Base-by-base conservation (phyloP, 2,888 invertebrate genomes). In the Lycophotia porphyrea region DNA sequence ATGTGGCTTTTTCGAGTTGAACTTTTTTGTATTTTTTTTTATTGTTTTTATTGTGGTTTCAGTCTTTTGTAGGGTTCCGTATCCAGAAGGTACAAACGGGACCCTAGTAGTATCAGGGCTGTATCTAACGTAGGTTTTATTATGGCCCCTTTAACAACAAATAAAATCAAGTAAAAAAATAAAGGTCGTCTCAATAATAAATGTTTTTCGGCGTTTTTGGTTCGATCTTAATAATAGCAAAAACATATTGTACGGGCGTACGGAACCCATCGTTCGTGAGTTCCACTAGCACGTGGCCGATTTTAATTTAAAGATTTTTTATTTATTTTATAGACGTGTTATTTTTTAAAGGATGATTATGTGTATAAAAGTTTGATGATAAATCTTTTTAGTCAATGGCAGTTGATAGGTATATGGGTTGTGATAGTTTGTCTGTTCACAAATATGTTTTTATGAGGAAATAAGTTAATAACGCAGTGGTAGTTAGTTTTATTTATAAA, bases 341-440 rank as follows among this genome's bases (percentile, higher is more conserved):
- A 83, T 83, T 78, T 85, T 83, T 82, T 84, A 70, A 39, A 80
- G 65, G 58, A 78, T 78, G 73, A 82, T 85, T 78, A 81, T 78
- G 49, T 49, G 52, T 71, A 44, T 78, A 72, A 72, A 86, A 61
- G 74, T 64, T 75, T 42, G 27, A 60, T 72, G 49, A 86, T 87
- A 81, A 88, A 86, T 88, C 80, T 83, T 71, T 73, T 71, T 58
- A 1, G 27, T 63, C 78, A 76, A 83, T 73, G 65, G 65, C n/a
- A 44, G 72, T 72, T 84, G 87, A 88, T 78, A 84, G 82, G 39
- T 81, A 63, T 81, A 88, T 86, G 44, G 65, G 1, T 24, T 70
- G n/a, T 1, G 68, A 55, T 36, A 44, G 47, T 84, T 74, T 77
- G 39, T 86, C 76, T 84, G 76, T 86, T 77, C 74, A 76, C 77